These are phyloP conservation scores for Gracilinanus agilis DNA, from an alignment of 2,113 vertebrate genomes.

Conservation along the genomic window DNA sequence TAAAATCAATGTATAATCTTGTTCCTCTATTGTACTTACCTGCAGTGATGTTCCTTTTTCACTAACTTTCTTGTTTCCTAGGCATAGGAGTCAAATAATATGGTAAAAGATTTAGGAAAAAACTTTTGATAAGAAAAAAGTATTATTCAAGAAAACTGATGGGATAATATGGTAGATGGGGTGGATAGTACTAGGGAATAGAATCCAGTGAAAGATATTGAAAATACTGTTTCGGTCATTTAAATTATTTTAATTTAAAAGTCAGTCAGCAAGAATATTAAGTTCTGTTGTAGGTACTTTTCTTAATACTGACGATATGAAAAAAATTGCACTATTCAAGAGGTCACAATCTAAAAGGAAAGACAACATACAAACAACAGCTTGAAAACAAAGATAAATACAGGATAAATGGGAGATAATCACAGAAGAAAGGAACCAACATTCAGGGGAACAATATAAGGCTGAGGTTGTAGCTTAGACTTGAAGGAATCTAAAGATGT, in stretches of 20 bases:
- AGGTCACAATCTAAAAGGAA: not conserved
- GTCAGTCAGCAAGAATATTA: not conserved
- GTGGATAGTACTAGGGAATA: not conserved
- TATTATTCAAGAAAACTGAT: not conserved
- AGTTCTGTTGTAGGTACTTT: not conserved
- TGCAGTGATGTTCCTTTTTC: not conserved
- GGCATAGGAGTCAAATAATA: slow-evolving; percentile 1
- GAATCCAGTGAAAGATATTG: not conserved
- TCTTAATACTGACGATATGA: not conserved
- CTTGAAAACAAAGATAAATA: not conserved
- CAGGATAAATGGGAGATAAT: not conserved
- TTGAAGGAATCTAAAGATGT: not conserved
- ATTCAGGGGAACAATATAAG: not conserved
- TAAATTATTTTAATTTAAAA: not conserved
- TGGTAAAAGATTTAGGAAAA: not conserved
- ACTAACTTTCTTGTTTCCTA: slow-evolving; percentile 35
- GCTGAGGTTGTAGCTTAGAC: not conserved
- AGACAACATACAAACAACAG: not conserved
- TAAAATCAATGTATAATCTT: not conserved
- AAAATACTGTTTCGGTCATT: not conserved
- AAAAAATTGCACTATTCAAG: not conserved
- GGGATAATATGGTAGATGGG: not conserved
- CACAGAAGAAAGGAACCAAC: not conserved
- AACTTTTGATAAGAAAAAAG: not conserved
- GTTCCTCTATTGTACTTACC: not conserved